These are phyloP conservation scores for Pristionchus entomophagus DNA, from an alignment of 2,888 invertebrate genomes.

Conservation along the genomic window DNA sequence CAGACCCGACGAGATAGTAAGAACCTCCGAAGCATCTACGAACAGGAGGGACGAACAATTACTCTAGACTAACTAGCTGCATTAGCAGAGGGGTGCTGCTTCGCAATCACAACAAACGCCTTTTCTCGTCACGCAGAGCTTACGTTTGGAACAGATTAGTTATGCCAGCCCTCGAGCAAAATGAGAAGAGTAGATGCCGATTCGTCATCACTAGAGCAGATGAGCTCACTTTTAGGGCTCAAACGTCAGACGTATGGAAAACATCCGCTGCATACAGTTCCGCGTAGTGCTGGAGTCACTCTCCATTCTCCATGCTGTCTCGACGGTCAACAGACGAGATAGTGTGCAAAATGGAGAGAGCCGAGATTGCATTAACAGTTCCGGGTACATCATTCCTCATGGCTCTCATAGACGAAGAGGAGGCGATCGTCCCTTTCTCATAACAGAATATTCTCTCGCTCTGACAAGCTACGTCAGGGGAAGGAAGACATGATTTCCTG, in stretches of 20 bases:
- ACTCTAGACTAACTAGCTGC: neutral
- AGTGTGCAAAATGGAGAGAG: too few species aligned
- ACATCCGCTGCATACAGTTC: too few species aligned
- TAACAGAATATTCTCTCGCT: neutral
- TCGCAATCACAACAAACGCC: neutral
- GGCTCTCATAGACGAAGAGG: neutral
- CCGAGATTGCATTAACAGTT: too few species aligned
- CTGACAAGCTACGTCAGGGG: neutral
- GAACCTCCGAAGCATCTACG: neutral
- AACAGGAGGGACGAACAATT: neutral
- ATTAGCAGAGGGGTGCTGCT: neutral
- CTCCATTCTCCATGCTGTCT: too few species aligned
- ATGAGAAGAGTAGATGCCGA: too few species aligned
- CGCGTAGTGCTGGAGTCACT: too few species aligned
- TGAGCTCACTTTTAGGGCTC: neutral
- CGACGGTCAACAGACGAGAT: too few species aligned
- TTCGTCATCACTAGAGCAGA: too few species aligned
- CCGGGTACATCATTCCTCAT: neutral
- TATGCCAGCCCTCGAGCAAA: too few species aligned
- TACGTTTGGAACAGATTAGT: too few species aligned
- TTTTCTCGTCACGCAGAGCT: too few species aligned
- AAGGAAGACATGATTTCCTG: constrained; percentile 4
- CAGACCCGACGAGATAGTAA: too few species aligned
- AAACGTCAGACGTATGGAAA: neutral
- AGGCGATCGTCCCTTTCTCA: neutral